Evolutionary conservation across 2,113 vertebrate genomes (phyloP).

Genomic region (Lethenteron reissneri): DNA sequence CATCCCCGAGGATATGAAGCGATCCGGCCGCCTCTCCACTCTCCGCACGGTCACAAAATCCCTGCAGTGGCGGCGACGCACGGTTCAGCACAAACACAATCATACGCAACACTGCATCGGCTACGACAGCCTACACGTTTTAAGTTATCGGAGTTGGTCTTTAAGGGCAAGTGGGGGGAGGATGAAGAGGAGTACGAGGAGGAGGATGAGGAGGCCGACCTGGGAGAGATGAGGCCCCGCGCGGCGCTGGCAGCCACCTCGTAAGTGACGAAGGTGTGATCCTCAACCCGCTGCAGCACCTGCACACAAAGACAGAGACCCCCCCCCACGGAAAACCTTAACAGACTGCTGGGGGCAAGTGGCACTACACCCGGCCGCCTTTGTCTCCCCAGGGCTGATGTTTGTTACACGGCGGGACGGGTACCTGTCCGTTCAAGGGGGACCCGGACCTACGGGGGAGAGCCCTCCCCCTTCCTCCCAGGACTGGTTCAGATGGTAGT

Average conservation of each 20-base stretch:
- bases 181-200: neutral
- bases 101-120: neutral
- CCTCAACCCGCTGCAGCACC: constrained; percentile 71
- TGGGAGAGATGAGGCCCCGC: constrained; percentile 64
- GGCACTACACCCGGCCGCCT: neutral
- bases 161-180: no score
- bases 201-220: constrained; percentile 23
- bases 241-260: constrained; percentile 69
- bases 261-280: constrained; percentile 70
- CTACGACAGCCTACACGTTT: neutral
- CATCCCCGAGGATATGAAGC: constrained; percentile 69
- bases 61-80: constrained; percentile 21
- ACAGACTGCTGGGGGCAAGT: neutral
- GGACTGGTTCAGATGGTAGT: neutral
- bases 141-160: no score
- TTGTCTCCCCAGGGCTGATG: neutral
- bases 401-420: neutral
- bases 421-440: constrained; percentile 6
- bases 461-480: neutral
- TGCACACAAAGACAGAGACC: constrained; percentile 14
- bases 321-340: neutral
- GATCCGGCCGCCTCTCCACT: constrained; percentile 57
- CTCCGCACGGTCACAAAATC: constrained; percentile 84
- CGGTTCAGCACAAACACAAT: constrained; percentile 1
- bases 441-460: neutral